Conservation (phyloP, 2,888 invertebrate genomes). For the Tetragonisca angustula region DNA sequence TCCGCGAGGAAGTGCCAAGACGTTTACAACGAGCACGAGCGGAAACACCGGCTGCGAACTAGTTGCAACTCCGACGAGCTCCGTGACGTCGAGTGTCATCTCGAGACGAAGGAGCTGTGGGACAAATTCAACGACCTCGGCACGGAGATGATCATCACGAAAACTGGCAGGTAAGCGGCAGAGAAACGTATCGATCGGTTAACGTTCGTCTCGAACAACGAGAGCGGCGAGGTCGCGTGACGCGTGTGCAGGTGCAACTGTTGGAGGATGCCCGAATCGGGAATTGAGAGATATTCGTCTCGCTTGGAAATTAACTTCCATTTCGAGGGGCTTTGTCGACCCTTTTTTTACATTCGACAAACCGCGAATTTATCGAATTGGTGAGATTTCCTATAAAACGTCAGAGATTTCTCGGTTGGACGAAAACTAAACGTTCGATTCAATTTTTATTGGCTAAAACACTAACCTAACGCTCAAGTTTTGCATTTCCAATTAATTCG, state of each 20-base stretch:
- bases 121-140: conserved; percentile 91
- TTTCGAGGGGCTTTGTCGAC: neutral
- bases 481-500: no score
- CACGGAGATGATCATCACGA: conserved; percentile 94
- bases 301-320: conserved; percentile 10
- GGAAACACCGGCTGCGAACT: conserved; percentile 82
- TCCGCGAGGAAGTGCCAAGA: conserved; percentile 68
- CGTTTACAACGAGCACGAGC: conserved; percentile 62
- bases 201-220: neutral
- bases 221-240: conserved; percentile 13
- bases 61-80: conserved; percentile 88
- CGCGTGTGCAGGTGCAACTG: conserved; percentile 42
- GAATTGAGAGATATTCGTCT: conserved; percentile 22
- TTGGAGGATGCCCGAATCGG: conserved; percentile 18
- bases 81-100: conserved; percentile 88
- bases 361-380: neutral
- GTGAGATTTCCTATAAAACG: no score
- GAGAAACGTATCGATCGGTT: neutral
- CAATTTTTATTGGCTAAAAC: no score
- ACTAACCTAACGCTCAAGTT: no score
- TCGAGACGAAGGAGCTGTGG: conserved; percentile 93
- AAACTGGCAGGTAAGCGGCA: conserved; percentile 89
- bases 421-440: no score
- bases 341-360: neutral
- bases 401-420: no score